A percentile compares a stretch with the other conserved stretches of the same genome.
Conservation (phyloP, 1,140 invertebrate genomes). For the Chelonus insularis region DNA sequence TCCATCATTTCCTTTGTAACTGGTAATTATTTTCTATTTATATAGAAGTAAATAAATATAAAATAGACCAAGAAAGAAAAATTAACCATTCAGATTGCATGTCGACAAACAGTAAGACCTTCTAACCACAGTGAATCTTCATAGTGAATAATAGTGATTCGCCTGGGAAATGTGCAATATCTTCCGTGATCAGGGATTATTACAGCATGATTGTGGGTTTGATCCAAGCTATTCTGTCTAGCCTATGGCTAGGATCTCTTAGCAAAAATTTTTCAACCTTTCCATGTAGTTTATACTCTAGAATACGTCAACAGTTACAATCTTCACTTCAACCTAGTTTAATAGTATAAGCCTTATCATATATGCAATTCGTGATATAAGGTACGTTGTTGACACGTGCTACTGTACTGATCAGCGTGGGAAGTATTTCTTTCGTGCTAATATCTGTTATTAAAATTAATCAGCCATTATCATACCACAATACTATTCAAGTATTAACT, state of each 20-base stretch:
- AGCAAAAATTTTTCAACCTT: conserved; percentile 26
- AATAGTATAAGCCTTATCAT: conserved; percentile 33
- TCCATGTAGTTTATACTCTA: neutral
- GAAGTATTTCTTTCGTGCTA: conserved; percentile 34
- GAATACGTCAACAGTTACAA: neutral
- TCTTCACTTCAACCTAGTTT: neutral
- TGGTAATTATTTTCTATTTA: too few relatives aligned
- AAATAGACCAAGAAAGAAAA: conserved; percentile 14
- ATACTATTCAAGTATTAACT: too few relatives aligned
- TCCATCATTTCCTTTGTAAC: too few relatives aligned
- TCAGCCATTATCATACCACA: too few relatives aligned
- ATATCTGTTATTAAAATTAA: neutral
- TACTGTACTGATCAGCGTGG: conserved; percentile 42
- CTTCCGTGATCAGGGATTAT: conserved; percentile 59
- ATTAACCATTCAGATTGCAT: conserved; percentile 51
- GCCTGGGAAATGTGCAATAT: conserved; percentile 56
- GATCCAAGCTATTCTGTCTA: conserved; percentile 49
- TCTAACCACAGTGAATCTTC: conserved; percentile 48
- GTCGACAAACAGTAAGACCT: conserved; percentile 53
- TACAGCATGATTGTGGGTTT: conserved; percentile 56
- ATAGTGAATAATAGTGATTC: conserved; percentile 56
- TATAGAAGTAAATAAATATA: conserved; percentile 13
- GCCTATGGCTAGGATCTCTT: conserved; percentile 21
- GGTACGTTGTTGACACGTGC: conserved; percentile 20
- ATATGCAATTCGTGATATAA: conserved; percentile 52